Conservation (phyloP, 2,888 invertebrate genomes). For the Cephus runcator region DNA sequence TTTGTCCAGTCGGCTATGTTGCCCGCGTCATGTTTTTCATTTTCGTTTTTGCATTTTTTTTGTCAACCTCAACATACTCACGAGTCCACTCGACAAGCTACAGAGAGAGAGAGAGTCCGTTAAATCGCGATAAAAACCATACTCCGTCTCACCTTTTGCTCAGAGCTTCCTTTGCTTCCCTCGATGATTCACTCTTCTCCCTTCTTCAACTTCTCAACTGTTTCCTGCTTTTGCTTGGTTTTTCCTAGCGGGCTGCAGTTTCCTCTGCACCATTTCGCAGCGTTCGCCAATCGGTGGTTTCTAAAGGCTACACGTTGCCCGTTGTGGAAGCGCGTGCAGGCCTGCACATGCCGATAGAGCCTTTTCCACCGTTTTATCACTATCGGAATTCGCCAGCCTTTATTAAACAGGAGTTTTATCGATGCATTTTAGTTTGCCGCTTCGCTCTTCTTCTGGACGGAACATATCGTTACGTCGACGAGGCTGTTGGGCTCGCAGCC, state of each 20-base stretch:
- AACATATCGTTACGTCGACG: not conserved
- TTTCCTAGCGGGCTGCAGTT: too few species aligned
- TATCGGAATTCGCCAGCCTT: not conserved
- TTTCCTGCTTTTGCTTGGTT: too few species aligned
- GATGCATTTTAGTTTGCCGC: not conserved
- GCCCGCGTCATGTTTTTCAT: not conserved
- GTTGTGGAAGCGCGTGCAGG: not conserved
- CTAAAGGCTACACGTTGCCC: not conserved
- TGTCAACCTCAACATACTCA: too few species aligned
- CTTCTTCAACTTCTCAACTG: too few species aligned
- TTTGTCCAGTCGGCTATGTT: not conserved
- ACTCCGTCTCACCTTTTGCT: too few species aligned
- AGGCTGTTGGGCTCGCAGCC: not conserved
- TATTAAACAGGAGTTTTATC: not conserved
- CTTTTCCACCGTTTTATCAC: not conserved
- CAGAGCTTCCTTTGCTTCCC: too few species aligned
- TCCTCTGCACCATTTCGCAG: not conserved
- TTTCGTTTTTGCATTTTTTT: too few species aligned
- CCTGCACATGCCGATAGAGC: too few species aligned
- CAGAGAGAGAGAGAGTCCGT: too few species aligned
- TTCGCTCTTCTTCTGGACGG: not conserved
- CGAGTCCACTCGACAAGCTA: too few species aligned
- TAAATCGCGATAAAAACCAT: too few species aligned
- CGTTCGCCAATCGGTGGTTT: not conserved
- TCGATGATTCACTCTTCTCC: too few species aligned